Percentiles rank a stretch among this genome's conserved stretches.
phyloP scores from a whole-genome alignment of 2,888 invertebrate species.

The Sinhomidia bicolor region DNA sequence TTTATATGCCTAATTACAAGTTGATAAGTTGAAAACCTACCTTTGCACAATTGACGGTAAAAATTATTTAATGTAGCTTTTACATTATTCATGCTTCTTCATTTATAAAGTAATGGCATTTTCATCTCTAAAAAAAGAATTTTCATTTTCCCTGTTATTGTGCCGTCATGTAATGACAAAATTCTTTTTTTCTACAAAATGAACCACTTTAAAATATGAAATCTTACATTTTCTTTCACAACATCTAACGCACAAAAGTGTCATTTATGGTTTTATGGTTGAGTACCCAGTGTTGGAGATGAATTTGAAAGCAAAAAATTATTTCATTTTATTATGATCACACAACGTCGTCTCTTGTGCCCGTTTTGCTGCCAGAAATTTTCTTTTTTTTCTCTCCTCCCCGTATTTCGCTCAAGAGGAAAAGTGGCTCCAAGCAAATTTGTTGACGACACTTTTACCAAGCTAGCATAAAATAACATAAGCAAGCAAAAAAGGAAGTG shows the following conservation, averaged over 20 bases:
- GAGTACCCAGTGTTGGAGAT: conserved; percentile 44
- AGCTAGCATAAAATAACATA: conserved; percentile 18
- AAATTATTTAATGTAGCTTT: no score
- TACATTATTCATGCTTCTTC: no score
- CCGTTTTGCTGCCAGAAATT: conserved; percentile 6
- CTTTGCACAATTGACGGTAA: no score
- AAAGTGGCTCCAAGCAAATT: conserved; percentile 27
- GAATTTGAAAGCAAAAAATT: conserved; percentile 50
- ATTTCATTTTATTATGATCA: conserved; percentile 40
- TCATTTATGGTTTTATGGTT: conserved; percentile 53
- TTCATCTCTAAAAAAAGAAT: no score
- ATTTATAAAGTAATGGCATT: no score
- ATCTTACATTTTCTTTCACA: no score
- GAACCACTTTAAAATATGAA: no score
- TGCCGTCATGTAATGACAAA: no score
- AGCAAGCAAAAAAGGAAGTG: conserved; percentile 6
- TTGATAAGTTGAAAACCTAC: no score
- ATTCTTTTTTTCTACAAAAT: no score
- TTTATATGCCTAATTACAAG: no score
- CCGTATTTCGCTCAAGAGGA: neutral
- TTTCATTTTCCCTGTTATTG: no score
- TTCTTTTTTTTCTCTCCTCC: neutral
- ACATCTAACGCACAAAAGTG: conserved; percentile 2
- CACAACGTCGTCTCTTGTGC: neutral
- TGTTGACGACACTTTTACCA: conserved; percentile 43